Percentiles rank a stretch among this genome's conserved stretches.
Evolutionary conservation across 2,888 invertebrate genomes (phyloP).

Genomic region (Aleiodes testaceus): DNA sequence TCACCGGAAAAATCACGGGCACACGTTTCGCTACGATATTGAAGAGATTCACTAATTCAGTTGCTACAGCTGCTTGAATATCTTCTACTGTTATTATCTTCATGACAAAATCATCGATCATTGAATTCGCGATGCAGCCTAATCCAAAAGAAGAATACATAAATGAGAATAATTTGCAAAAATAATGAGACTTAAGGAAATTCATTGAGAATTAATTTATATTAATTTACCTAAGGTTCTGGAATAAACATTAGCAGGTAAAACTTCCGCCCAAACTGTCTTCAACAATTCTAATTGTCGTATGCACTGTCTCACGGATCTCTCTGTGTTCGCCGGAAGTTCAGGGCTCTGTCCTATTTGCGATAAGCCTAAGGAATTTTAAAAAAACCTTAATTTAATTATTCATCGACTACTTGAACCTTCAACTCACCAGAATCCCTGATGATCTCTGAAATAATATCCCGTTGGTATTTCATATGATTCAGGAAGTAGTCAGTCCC

Average conservation of each 20-base stretch:
- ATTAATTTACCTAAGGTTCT: slow-evolving; percentile 77
- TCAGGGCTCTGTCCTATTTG: slow-evolving; percentile 74
- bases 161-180: slow-evolving; percentile 16
- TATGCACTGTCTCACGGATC: slow-evolving; percentile 87
- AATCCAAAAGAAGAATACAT: slow-evolving; percentile 62
- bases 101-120: slow-evolving; percentile 80
- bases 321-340: slow-evolving; percentile 79
- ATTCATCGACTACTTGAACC: too few species aligned
- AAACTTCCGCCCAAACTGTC: slow-evolving; percentile 90
- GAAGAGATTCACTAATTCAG: slow-evolving; percentile 85
- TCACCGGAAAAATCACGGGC: slow-evolving; percentile 83
- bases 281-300: slow-evolving; percentile 88
- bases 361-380: slow-evolving; percentile 72
- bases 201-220: too few species aligned
- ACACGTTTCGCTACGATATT: slow-evolving; percentile 81
- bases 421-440: slow-evolving; percentile 79
- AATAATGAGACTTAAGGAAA: too few species aligned
- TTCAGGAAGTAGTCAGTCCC: slow-evolving; percentile 82
- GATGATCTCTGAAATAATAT: slow-evolving; percentile 84
- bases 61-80: slow-evolving; percentile 88
- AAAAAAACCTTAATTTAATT: slow-evolving; percentile 21
- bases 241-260: slow-evolving; percentile 85
- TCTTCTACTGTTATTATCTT: slow-evolving; percentile 85
- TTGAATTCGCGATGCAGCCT: slow-evolving; percentile 80
- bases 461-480: slow-evolving; percentile 84